These are phyloP conservation scores for Agriopis leucophaearia DNA, from an alignment of 2,888 invertebrate species.

Conservation along the genomic window DNA sequence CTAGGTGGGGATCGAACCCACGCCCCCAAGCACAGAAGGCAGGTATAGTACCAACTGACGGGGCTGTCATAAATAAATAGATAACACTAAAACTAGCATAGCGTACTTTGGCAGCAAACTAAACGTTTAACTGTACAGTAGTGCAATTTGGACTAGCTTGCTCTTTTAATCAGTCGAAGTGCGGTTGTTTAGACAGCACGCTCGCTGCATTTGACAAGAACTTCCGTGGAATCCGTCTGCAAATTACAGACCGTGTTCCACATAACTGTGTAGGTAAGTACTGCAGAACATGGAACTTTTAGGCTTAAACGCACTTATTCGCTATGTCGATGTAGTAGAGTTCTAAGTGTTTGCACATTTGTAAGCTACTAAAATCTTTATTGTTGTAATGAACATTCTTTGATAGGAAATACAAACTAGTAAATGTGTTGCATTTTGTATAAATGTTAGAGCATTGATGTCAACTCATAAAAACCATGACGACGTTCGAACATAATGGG, in stretches of 20 bases:
- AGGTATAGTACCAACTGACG: no score
- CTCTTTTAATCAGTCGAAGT: constrained; percentile 37
- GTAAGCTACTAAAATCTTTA: not conserved
- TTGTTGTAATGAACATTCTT: not conserved
- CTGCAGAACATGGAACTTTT: not conserved
- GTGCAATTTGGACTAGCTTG: constrained; percentile 29
- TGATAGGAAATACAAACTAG: constrained; percentile 16
- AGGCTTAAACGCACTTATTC: constrained; percentile 1
- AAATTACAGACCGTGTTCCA: constrained; percentile 24
- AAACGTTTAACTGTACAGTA: constrained; percentile 27
- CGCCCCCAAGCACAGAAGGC: no score
- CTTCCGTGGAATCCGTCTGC: constrained; percentile 32
- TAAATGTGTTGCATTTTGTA: constrained; percentile 28
- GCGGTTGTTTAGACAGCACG: constrained; percentile 34
- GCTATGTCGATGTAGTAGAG: constrained; percentile 1
- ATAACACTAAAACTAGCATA: constrained; percentile 21
- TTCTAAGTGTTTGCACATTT: not conserved
- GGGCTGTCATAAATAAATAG: no score
- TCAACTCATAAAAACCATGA: constrained; percentile 20
- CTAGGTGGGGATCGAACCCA: no score
- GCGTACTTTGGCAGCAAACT: constrained; percentile 28
- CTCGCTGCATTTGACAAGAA: constrained; percentile 32
- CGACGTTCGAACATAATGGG: constrained; percentile 34
- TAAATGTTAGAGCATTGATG: constrained; percentile 8
- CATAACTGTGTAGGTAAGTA: constrained; percentile 3